A percentile compares a stretch with the other conserved stretches of the same genome.
phyloP scores from a whole-genome alignment of 2,888 invertebrate species.

The Apamea anceps region DNA sequence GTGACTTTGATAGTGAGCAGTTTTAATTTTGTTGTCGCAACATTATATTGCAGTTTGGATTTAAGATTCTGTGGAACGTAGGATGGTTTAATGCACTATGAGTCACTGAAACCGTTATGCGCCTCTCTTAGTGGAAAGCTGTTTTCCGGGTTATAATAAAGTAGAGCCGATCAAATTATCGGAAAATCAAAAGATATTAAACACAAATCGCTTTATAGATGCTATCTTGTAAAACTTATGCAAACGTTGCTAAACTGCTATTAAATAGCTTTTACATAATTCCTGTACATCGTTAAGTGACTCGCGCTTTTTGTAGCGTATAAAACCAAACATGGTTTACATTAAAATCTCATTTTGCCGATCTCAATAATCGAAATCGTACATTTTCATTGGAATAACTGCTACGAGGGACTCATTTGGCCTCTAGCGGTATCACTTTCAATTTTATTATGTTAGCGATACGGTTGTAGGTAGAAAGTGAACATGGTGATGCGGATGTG shows the following conservation, averaged over 20 bases:
- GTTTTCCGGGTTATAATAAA: constrained; percentile 47
- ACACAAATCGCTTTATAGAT: constrained; percentile 40
- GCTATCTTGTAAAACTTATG: constrained; percentile 49
- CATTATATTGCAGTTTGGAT: constrained; percentile 39
- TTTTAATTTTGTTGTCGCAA: constrained; percentile 44
- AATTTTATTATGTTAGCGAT: constrained; percentile 72
- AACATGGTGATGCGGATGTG: constrained; percentile 71
- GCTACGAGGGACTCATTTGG: constrained; percentile 58
- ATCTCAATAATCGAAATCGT: constrained; percentile 49
- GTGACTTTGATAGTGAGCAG: constrained; percentile 54
- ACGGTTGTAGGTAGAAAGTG: constrained; percentile 76
- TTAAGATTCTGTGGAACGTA: constrained; percentile 8
- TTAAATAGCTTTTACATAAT: constrained; percentile 55
- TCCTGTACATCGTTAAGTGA: constrained; percentile 31
- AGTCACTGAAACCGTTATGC: constrained; percentile 33
- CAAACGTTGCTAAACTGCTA: constrained; percentile 47
- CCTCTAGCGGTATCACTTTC: constrained; percentile 71
- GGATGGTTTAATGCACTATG: constrained; percentile 33
- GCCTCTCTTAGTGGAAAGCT: constrained; percentile 41
- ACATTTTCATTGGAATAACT: constrained; percentile 46
- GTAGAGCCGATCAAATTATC: constrained; percentile 33
- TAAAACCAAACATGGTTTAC: constrained; percentile 39
- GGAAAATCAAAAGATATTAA: constrained; percentile 49
- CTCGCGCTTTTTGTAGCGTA: constrained; percentile 38
- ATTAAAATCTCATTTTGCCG: constrained; percentile 58